Conservation (phyloP, 2,797 vertebrate genomes). For the Sitta carolinensis region DNA sequence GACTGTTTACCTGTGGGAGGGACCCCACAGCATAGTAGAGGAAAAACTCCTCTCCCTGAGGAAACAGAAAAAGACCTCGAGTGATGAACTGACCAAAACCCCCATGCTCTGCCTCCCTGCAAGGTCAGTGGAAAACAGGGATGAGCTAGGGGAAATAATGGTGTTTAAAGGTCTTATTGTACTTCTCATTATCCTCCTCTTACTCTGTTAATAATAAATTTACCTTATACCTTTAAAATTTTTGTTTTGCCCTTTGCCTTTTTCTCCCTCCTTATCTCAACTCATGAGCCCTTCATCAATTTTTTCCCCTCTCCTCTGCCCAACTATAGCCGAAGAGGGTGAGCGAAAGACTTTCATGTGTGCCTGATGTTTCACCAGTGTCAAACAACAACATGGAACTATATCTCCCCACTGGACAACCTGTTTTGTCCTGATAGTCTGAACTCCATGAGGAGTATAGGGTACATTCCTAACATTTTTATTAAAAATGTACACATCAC, state of each 20-base stretch:
- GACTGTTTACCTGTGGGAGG: accelerated
- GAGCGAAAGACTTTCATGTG: background rate
- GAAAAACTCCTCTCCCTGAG: background rate
- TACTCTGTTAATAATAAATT: background rate
- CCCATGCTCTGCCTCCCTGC: accelerated
- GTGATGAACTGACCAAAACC: background rate
- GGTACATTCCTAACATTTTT: background rate
- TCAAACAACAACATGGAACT: background rate
- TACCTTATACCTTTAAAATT: background rate
- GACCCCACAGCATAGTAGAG: accelerated
- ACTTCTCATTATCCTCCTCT: background rate
- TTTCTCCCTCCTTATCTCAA: no score
- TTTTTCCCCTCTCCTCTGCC: background rate
- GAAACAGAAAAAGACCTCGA: accelerated
- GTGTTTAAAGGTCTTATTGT: background rate
- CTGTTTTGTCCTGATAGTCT: background rate
- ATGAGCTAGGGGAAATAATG: accelerated
- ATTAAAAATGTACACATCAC: background rate
- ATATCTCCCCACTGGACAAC: background rate
- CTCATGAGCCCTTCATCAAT: background rate
- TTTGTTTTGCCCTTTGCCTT: no score
- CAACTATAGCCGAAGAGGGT: background rate
- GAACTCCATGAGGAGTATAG: background rate
- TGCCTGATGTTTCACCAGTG: background rate
- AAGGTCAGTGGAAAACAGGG: background rate